phyloP scores from a whole-genome alignment of 2,797 vertebrate species.

The Champsocephalus esox region DNA sequence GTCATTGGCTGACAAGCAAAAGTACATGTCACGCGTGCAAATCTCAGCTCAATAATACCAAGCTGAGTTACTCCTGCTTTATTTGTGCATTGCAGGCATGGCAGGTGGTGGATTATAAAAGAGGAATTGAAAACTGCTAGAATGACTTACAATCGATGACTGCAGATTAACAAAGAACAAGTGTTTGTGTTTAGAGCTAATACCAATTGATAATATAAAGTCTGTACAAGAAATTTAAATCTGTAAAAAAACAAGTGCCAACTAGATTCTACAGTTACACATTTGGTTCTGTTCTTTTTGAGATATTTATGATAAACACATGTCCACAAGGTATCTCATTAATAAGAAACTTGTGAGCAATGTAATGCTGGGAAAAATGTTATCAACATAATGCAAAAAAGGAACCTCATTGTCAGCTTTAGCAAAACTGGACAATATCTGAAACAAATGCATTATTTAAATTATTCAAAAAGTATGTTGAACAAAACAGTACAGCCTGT shows the following conservation, averaged over 20 bases:
- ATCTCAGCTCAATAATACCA: slow-evolving; percentile 27
- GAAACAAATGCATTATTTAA: too few relatives aligned
- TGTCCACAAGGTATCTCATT: background rate
- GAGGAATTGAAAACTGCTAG: slow-evolving; percentile 11
- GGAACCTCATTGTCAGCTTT: too few relatives aligned
- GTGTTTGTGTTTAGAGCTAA: background rate
- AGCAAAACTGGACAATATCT: too few relatives aligned
- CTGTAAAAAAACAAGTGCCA: slow-evolving; percentile 1
- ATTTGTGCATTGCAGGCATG: slow-evolving; percentile 18
- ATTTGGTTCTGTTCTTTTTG: background rate
- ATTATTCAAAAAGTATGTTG: too few relatives aligned
- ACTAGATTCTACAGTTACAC: slow-evolving; percentile 24
- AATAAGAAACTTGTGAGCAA: background rate
- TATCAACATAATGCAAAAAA: background rate
- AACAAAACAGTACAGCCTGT: too few relatives aligned
- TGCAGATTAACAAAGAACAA: slow-evolving; percentile 11
- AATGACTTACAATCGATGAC: slow-evolving; percentile 16
- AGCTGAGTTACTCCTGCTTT: slow-evolving; percentile 30
- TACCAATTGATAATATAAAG: slow-evolving; percentile 1
- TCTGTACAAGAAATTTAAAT: background rate
- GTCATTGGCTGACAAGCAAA: slow-evolving; percentile 25
- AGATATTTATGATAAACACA: background rate
- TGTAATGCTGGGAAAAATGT: too few relatives aligned
- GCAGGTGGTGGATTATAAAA: slow-evolving; percentile 39
- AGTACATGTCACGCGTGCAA: slow-evolving; percentile 13